Conservation (phyloP, 2,113 vertebrate species). For the Phaethornis superciliosus region DNA sequence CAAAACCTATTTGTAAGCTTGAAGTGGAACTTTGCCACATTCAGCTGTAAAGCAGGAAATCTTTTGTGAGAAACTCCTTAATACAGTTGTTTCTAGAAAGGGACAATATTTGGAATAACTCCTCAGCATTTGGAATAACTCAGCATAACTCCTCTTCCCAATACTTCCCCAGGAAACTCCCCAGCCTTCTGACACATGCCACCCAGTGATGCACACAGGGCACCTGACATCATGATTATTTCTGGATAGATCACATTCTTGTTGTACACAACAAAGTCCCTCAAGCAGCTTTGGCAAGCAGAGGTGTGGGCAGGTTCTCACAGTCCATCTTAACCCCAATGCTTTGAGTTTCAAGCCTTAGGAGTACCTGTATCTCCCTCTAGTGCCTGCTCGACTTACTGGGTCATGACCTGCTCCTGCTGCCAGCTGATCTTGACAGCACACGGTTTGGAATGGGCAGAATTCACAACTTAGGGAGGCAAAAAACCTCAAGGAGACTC, state of each 20-base stretch:
- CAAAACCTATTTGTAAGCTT: not conserved
- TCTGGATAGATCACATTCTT: not conserved
- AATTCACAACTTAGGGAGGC: not conserved
- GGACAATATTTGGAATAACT: not conserved
- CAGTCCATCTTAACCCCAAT: accelerated
- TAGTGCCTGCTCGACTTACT: not conserved
- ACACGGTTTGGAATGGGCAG: not conserved
- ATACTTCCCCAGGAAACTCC: not conserved
- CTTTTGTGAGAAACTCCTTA: not conserved
- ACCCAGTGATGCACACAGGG: not conserved
- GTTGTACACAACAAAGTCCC: not conserved
- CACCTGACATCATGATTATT: not conserved
- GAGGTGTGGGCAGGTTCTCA: not conserved
- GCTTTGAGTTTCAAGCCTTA: not conserved
- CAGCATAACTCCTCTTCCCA: not conserved
- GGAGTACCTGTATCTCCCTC: not conserved
- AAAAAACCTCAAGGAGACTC: not conserved
- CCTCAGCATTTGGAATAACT: too few relatives aligned
- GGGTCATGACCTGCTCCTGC: not conserved
- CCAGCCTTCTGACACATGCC: not conserved
- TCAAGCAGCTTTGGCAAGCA: not conserved
- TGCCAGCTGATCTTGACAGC: not conserved
- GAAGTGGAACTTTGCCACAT: not conserved
- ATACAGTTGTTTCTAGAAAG: not conserved
- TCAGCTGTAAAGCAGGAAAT: not conserved